phyloP scores from a whole-genome alignment of 1,140 invertebrate genomes.

The Anagrus nilaparvatae region DNA sequence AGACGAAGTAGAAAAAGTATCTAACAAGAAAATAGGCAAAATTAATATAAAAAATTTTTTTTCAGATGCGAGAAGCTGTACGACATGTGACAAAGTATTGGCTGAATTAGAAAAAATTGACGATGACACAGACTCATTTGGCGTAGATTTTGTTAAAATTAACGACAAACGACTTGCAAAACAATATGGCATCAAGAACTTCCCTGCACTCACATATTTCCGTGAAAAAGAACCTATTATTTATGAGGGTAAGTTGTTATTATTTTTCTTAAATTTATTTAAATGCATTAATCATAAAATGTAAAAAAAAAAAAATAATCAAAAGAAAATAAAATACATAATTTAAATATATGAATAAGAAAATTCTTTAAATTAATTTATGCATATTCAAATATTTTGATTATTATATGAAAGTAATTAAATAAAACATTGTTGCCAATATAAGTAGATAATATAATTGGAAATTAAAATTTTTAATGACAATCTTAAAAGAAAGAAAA shows the following conservation, averaged over 20 bases:
- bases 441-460: no score
- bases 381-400: no score
- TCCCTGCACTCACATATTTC: constrained; percentile 90
- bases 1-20: no score
- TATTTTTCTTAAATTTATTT: no score
- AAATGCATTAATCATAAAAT: background rate
- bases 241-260: constrained; percentile 76
- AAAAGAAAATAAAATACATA: background rate
- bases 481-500: no score
- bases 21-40: no score
- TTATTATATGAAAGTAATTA: no score
- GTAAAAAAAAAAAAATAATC: background rate
- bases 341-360: no score
- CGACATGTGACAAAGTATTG: constrained; percentile 83
- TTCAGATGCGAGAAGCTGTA: constrained; percentile 81
- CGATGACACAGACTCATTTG: constrained; percentile 87
- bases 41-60: no score
- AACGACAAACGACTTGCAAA: constrained; percentile 92
- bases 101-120: constrained; percentile 88
- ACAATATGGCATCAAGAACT: constrained; percentile 87
- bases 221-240: constrained; percentile 87
- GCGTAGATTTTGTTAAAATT: constrained; percentile 90
- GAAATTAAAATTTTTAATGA: no score
- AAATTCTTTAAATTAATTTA: no score
- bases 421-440: no score